phyloP scores from a whole-genome alignment of 2,113 vertebrate species.

The Rhineura floridana region DNA sequence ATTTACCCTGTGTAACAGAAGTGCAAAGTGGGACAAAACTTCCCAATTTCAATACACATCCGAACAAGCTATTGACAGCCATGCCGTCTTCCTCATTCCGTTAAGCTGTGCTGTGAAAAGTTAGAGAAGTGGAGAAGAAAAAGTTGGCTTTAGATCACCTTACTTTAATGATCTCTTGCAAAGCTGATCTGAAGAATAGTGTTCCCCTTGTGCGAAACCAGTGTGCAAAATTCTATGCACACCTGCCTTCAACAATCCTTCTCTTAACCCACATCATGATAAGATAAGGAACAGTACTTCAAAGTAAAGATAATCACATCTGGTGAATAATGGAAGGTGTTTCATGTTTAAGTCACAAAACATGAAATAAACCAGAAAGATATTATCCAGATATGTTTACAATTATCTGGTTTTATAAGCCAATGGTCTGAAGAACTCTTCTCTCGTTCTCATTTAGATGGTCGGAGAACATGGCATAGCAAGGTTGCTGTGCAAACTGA shows the following conservation, averaged over 20 bases:
- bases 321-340: slow-evolving; percentile 59
- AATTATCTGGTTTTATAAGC: slow-evolving; percentile 78
- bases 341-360: slow-evolving; percentile 67
- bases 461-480: slow-evolving; percentile 94
- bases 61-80: slow-evolving; percentile 30
- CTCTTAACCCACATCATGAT: slow-evolving; percentile 44
- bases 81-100: slow-evolving; percentile 13
- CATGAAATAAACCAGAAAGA: slow-evolving; percentile 50
- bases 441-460: slow-evolving; percentile 93
- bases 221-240: slow-evolving; percentile 58
- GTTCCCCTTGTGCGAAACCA: slow-evolving; percentile 61
- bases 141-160: slow-evolving; percentile 51
- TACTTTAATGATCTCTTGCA: slow-evolving; percentile 55
- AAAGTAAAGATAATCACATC: slow-evolving; percentile 26
- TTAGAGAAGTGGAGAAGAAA: slow-evolving; percentile 42
- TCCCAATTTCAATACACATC: slow-evolving; percentile 39
- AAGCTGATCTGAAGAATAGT: slow-evolving; percentile 67
- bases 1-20: slow-evolving; percentile 58
- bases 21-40: slow-evolving; percentile 39
- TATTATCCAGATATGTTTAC: slow-evolving; percentile 24
- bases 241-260: slow-evolving; percentile 44
- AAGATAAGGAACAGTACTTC: slow-evolving; percentile 53
- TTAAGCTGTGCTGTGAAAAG: slow-evolving; percentile 45
- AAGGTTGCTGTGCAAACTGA: slow-evolving; percentile 97
- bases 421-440: slow-evolving; percentile 91